phyloP scores from a whole-genome alignment of 2,113 vertebrate species.

The Nothoprocta pentlandii region DNA sequence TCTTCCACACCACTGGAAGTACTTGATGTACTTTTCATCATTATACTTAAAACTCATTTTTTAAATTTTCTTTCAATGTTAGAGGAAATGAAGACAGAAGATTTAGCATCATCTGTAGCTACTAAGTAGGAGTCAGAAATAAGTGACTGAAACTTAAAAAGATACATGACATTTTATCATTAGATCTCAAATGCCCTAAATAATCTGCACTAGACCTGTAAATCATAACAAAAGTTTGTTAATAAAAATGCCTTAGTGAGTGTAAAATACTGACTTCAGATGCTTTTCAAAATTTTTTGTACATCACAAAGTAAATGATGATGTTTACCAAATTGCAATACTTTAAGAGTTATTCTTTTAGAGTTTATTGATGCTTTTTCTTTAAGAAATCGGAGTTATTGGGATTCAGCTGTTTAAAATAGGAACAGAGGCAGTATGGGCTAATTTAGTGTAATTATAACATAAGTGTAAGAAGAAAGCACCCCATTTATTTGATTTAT shows the following conservation, averaged over 20 bases:
- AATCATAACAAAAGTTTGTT: background rate
- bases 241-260: background rate
- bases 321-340: background rate
- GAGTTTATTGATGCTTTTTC: background rate
- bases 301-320: background rate
- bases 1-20: background rate
- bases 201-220: background rate
- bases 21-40: background rate
- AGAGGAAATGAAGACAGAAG: background rate
- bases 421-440: background rate
- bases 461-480: background rate
- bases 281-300: background rate
- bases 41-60: background rate
- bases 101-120: background rate
- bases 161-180: background rate
- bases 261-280: background rate
- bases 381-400: background rate
- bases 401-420: background rate
- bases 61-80: background rate
- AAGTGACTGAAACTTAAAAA: background rate
- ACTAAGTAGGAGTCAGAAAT: background rate
- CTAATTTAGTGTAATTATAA: background rate
- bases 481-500: background rate
- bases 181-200: background rate
- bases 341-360: background rate